Base-by-base conservation (phyloP, 2,113 vertebrate genomes). In the Promerops cafer region DNA sequence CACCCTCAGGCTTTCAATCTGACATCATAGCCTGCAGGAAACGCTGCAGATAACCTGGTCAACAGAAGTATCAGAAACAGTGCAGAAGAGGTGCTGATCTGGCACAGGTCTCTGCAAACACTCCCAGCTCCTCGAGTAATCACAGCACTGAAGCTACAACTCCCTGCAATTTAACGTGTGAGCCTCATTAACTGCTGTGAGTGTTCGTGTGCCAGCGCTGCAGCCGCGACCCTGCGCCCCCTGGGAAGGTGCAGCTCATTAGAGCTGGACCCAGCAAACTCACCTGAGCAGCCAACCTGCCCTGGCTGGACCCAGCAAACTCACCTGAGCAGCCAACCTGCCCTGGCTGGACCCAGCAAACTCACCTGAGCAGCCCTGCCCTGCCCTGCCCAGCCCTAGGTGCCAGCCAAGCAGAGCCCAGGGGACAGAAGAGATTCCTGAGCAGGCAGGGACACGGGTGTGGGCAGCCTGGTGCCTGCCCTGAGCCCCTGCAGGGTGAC, bases 361-460 rank as follows among this genome's bases (percentile, higher is more conserved):
- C 15, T 30, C 50, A 53, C 50, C 50, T 53, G 27, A 11, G 8
- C 49, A 50, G 21, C 47, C 24, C 24, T 26, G 47, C 22, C 10
- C 0, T 1, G 22, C 11, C 12, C 27, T 10, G 15, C 17, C 47
- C 21, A 23, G 31, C 33, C 11, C 0, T 1, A 2, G 45, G 47
- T 11, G 50, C 8, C 57, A 4, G 2, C 2, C 1, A 31, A 42
- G 13, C 23, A 20, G 20, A 53, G 13, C 11, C 7, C 30, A 22
- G 60, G 57, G 75, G 33, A 24, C 9, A 0, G 59, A 24, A 16
- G 13, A 8, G 31, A 31, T 3, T 9, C 60, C 53, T 60, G 11
- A 5, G n/a, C 20, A 1, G 7, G 9, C 8, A 3, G 23, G 31
- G 40, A 63, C 39, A 31, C 16, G 6, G 35, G 5, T 7, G 13